phyloP scores from a whole-genome alignment of 2,888 invertebrate species.

The Polia nebulosa region DNA sequence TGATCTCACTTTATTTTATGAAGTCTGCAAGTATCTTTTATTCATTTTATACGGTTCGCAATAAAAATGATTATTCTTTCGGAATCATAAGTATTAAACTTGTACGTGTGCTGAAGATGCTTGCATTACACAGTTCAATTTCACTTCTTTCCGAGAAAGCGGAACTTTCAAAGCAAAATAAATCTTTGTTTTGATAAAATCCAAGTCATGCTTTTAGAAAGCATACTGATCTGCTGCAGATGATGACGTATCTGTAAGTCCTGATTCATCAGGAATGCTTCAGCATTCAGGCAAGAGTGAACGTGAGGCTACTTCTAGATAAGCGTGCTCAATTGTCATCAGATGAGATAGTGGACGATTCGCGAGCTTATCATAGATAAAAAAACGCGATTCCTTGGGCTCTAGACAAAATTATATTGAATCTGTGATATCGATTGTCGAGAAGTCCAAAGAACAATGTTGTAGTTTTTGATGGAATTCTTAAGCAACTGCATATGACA shows the following conservation, averaged over 20 bases:
- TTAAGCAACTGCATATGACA: too few species aligned
- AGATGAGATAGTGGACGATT: too few species aligned
- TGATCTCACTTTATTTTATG: constrained; percentile 21
- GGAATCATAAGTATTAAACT: constrained; percentile 39
- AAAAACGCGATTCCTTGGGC: too few species aligned
- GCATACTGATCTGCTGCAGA: constrained; percentile 23
- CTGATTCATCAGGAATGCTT: too few species aligned
- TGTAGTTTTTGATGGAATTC: too few species aligned
- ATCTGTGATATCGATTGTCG: too few species aligned
- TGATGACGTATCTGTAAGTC: constrained; percentile 26
- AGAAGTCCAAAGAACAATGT: too few species aligned
- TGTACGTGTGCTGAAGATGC: constrained; percentile 38
- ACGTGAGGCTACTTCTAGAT: too few species aligned
- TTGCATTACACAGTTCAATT: constrained; percentile 45
- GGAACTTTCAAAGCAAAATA: constrained; percentile 55
- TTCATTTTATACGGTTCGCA: constrained; percentile 21
- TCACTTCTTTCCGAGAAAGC: constrained; percentile 60
- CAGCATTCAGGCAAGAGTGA: too few species aligned
- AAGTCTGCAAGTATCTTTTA: constrained; percentile 18
- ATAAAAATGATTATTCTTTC: constrained; percentile 32
- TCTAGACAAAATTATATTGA: too few species aligned
- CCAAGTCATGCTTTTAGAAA: constrained; percentile 63
- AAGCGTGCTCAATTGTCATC: too few species aligned
- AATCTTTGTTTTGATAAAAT: constrained; percentile 60
- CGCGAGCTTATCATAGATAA: too few species aligned